These are phyloP conservation scores for Dryoscopus gambensis DNA, from an alignment of 2,113 vertebrate species.

Conservation along the genomic window DNA sequence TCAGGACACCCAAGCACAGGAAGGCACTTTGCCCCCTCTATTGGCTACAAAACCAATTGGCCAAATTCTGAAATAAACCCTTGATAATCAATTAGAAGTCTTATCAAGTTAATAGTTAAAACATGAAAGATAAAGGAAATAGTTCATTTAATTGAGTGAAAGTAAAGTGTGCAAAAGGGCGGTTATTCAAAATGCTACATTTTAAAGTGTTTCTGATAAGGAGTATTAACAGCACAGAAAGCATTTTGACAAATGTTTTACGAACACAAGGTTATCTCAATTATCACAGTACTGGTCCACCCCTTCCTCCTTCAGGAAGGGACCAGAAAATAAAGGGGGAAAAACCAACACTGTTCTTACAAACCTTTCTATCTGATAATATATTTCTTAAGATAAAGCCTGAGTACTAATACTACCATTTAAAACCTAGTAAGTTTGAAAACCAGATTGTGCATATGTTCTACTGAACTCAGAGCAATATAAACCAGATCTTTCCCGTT, in stretches of 20 bases:
- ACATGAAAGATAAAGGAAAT: not conserved
- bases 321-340: not conserved
- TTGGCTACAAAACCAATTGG: not conserved
- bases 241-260: not conserved
- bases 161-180: not conserved
- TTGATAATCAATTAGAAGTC: not conserved
- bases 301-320: not conserved
- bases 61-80: not conserved
- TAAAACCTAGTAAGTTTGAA: not conserved
- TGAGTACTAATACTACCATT: not conserved
- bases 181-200: not conserved
- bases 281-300: not conserved
- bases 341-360: not conserved
- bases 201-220: not conserved
- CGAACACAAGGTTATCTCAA: not conserved
- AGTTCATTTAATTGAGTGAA: not conserved
- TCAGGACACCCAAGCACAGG: fast-evolving
- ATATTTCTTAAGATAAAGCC: not conserved
- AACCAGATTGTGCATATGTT: not conserved
- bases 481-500: not conserved
- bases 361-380: not conserved
- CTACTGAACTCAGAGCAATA: not conserved
- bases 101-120: not conserved
- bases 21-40: not conserved
- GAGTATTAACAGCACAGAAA: not conserved